These are phyloP conservation scores for Nycteola revayana DNA, from an alignment of 2,888 invertebrate species.

Conservation along the genomic window DNA sequence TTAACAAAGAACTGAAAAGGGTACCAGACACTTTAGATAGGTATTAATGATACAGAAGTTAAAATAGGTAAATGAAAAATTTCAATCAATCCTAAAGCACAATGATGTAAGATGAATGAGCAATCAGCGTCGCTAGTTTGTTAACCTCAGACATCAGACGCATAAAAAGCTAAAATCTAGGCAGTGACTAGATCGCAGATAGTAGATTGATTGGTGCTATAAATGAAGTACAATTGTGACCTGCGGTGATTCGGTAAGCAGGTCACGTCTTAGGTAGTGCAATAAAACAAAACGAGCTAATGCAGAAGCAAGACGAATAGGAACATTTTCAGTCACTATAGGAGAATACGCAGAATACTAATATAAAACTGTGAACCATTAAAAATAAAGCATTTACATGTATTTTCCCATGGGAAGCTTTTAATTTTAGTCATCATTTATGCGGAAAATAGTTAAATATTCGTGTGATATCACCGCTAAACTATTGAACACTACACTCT, in stretches of 20 bases:
- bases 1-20: constrained; percentile 16
- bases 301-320: constrained; percentile 47
- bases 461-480: background rate
- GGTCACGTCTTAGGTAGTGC: constrained; percentile 59
- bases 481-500: constrained; percentile 31
- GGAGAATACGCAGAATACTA: constrained; percentile 51
- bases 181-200: constrained; percentile 74
- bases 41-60: constrained; percentile 53
- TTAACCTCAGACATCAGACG: constrained; percentile 74
- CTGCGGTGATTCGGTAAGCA: constrained; percentile 57
- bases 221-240: constrained; percentile 69
- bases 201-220: constrained; percentile 77
- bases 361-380: constrained; percentile 39
- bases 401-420: background rate
- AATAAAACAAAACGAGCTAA: constrained; percentile 59
- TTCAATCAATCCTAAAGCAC: constrained; percentile 60
- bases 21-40: constrained; percentile 44
- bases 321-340: constrained; percentile 46
- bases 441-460: background rate
- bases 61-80: constrained; percentile 59
- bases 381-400: constrained; percentile 8
- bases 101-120: constrained; percentile 80
- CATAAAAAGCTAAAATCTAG: constrained; percentile 77
- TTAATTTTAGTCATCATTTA: background rate
- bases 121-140: constrained; percentile 73